A percentile compares a stretch with the other conserved stretches of the same genome.
Evolutionary conservation across 1,140 invertebrate genomes (phyloP).

Genomic region (silkworm (Bombyx mori)): DNA sequence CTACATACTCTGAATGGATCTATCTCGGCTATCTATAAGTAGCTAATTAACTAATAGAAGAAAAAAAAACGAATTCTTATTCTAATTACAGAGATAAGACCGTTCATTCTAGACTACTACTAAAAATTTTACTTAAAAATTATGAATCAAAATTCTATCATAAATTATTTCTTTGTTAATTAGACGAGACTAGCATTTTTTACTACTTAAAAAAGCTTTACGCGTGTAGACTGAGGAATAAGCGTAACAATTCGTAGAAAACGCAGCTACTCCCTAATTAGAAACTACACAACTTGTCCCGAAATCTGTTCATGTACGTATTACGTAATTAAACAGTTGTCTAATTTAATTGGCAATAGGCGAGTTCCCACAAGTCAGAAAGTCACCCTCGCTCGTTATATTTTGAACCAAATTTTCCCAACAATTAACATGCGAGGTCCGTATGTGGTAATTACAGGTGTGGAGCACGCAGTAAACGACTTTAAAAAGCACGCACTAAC

Average conservation of each 20-base stretch:
- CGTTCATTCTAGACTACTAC: too few relatives aligned
- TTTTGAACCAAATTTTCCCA: conserved; percentile 42
- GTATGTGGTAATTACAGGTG: conserved; percentile 50
- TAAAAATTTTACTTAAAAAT: too few relatives aligned
- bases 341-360: conserved; percentile 67
- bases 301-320: conserved; percentile 10
- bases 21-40: too few relatives aligned
- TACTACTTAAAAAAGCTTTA: too few relatives aligned
- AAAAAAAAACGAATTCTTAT: too few relatives aligned
- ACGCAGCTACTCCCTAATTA: conserved; percentile 27
- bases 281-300: conserved; percentile 17
- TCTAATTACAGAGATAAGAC: too few relatives aligned
- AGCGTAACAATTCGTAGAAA: conserved; percentile 32
- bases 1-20: not conserved
- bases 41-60: too few relatives aligned
- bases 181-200: too few relatives aligned
- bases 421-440: conserved; percentile 49
- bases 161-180: too few relatives aligned
- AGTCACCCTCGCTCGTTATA: conserved; percentile 51
- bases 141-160: too few relatives aligned
- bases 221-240: conserved; percentile 10
- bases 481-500: not conserved
- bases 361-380: conserved; percentile 59
- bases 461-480: conserved; percentile 31
- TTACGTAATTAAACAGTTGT: conserved; percentile 59